Evolutionary conservation across 1,140 invertebrate species (phyloP).

Genomic region (Drosophila jambulina): DNA sequence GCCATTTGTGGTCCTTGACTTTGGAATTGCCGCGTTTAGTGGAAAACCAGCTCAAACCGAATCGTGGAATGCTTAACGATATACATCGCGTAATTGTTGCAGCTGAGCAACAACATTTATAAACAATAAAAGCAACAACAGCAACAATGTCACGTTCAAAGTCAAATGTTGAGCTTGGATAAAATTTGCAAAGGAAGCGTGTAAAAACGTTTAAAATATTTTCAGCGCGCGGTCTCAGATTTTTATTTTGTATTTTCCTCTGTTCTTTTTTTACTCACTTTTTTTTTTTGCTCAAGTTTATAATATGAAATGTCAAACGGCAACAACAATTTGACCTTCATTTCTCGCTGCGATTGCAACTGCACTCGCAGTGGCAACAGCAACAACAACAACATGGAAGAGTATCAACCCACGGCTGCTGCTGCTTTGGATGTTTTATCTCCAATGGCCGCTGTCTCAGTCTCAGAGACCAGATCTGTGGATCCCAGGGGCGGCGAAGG

Average conservation of each 20-base stretch:
- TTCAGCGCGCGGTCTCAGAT: constrained; percentile 52
- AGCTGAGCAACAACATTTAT: constrained; percentile 61
- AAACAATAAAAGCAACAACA: constrained; percentile 38
- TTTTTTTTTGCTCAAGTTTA: constrained; percentile 68
- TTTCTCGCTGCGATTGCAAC: constrained; percentile 56
- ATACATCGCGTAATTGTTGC: constrained; percentile 75
- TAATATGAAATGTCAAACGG: constrained; percentile 78
- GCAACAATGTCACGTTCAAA: constrained; percentile 83
- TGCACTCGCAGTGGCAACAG: constrained; percentile 28
- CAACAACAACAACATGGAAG: constrained; percentile 39
- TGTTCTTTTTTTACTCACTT: constrained; percentile 32
- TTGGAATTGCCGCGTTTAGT: constrained; percentile 22
- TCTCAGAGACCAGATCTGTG: constrained; percentile 67
- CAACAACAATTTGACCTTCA: constrained; percentile 72
- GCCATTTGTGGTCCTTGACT: constrained; percentile 48
- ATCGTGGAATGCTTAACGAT: constrained; percentile 55
- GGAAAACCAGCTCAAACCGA: constrained; percentile 44
- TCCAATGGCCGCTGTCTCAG: constrained; percentile 54
- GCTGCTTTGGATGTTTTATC: constrained; percentile 52
- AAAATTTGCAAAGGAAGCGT: constrained; percentile 83
- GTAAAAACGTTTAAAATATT: constrained; percentile 82
- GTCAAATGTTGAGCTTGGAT: constrained; percentile 73
- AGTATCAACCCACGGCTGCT: constrained; percentile 62
- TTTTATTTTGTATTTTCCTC: constrained; percentile 38
- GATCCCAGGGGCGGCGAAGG: constrained; percentile 30